Conservation (phyloP, 2,797 vertebrate genomes). For the Pseudomugil tenellus region DNA sequence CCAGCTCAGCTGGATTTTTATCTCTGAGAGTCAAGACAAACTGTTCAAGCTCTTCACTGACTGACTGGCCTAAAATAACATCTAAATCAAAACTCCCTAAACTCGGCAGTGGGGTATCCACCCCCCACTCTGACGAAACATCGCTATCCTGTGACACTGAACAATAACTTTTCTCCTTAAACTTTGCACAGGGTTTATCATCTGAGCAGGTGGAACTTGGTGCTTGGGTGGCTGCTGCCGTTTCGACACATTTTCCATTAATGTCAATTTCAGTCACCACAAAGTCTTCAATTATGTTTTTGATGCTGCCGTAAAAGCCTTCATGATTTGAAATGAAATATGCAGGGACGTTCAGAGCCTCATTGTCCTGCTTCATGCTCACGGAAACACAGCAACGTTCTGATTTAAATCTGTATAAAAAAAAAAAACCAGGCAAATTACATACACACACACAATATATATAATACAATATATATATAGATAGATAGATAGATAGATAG, state of each 20-base stretch:
- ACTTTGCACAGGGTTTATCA: slow-evolving; percentile 27
- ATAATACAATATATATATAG: too few relatives aligned
- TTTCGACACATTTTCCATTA: slow-evolving; percentile 67
- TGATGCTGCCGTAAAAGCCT: slow-evolving; percentile 90
- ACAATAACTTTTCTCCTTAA: slow-evolving; percentile 21
- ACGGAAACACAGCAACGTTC: slow-evolving; percentile 22
- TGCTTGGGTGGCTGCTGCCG: slow-evolving; percentile 7
- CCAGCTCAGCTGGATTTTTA: slow-evolving; percentile 49
- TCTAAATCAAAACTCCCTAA: slow-evolving; percentile 76
- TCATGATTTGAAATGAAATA: slow-evolving; percentile 82
- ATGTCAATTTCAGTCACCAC: slow-evolving; percentile 89
- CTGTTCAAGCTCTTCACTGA: slow-evolving; percentile 77
- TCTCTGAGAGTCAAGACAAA: slow-evolving; percentile 83
- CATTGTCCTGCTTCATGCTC: slow-evolving; percentile 67
- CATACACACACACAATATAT: too few relatives aligned
- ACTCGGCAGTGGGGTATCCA: slow-evolving; percentile 36
- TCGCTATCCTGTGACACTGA: slow-evolving; percentile 34
- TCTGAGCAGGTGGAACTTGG: slow-evolving; percentile 26
- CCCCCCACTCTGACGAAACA: slow-evolving; percentile 32
- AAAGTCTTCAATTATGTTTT: slow-evolving; percentile 89
- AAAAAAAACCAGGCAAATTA: background rate
- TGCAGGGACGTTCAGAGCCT: slow-evolving; percentile 54
- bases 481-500: too few relatives aligned
- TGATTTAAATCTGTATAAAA: background rate
- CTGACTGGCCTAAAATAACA: slow-evolving; percentile 78